These are phyloP conservation scores for Kryphioiulus occultus DNA, from an alignment of 2,888 invertebrate genomes.

Conservation along the genomic window DNA sequence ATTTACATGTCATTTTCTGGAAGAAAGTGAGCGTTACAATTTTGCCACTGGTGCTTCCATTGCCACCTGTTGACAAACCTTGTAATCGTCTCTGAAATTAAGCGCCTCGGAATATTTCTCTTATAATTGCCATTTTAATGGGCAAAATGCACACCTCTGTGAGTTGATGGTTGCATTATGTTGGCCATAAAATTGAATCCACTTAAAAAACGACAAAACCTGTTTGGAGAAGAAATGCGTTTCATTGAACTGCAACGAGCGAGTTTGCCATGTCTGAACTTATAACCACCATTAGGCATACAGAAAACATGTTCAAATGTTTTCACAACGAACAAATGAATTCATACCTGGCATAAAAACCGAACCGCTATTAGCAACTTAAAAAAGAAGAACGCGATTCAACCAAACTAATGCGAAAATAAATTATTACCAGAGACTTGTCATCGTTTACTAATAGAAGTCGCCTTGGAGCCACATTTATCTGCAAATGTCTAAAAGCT, in stretches of 20 bases:
- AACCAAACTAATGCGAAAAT: neutral
- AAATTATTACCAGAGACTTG: neutral
- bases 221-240: neutral
- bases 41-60: no score
- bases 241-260: neutral
- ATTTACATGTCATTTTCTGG: no score
- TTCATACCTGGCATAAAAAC: neutral
- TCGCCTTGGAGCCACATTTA: constrained; percentile 14
- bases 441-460: neutral
- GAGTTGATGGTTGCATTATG: neutral
- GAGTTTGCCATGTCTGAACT: neutral
- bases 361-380: neutral
- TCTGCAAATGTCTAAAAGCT: constrained; percentile 2
- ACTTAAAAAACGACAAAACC: neutral
- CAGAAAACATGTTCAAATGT: neutral
- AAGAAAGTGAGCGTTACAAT: no score
- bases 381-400: neutral
- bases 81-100: neutral
- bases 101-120: neutral
- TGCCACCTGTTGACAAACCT: neutral
- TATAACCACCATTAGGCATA: constrained; percentile 8
- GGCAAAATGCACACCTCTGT: neutral
- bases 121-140: constrained; percentile 8
- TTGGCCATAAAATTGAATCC: constrained; percentile 1
- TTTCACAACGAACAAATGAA: neutral